These are phyloP conservation scores for Leptarthrus brevirostris DNA, from an alignment of 2,888 invertebrate genomes.

Conservation along the genomic window DNA sequence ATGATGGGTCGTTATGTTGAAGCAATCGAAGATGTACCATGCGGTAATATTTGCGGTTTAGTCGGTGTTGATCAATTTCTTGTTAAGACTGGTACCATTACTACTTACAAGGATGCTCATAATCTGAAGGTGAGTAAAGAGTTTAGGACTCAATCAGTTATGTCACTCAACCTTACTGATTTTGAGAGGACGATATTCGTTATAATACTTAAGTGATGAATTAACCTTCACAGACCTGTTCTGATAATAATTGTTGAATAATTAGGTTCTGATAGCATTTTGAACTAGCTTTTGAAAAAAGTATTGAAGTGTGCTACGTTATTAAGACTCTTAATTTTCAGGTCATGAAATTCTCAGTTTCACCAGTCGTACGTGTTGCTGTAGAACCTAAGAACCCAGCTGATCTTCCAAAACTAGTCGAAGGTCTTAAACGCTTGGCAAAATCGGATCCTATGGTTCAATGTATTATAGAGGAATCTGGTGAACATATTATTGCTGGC, in stretches of 20 bases:
- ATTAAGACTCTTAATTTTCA: conserved; percentile 65
- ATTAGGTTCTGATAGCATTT: too few species aligned
- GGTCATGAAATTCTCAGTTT: conserved; percentile 99
- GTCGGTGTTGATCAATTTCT: conserved; percentile 99
- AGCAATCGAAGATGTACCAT: conserved; percentile 99
- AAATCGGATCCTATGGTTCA: conserved; percentile 99
- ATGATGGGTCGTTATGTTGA: conserved; percentile 99
- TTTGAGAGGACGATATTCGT: background rate
- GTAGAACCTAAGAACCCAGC: conserved; percentile 99
- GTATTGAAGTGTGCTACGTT: too few species aligned
- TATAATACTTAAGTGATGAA: conserved; percentile 53
- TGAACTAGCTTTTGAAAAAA: too few species aligned
- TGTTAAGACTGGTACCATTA: conserved; percentile 99
- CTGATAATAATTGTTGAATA: too few species aligned
- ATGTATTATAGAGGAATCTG: conserved; percentile 99
- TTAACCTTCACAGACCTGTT: conserved; percentile 60
- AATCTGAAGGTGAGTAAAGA: conserved; percentile 88
- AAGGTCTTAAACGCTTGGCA: conserved; percentile 97
- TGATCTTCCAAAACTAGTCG: conserved; percentile 98
- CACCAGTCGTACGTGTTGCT: conserved; percentile 98
- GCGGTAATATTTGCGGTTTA: conserved; percentile 99
- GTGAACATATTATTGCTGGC: conserved; percentile 99
- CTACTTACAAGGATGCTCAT: conserved; percentile 98
- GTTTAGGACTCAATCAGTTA: background rate
- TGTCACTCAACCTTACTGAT: background rate